Base-by-base conservation (phyloP, 2,113 vertebrate genomes). In the Notarius quadriscutis region DNA sequence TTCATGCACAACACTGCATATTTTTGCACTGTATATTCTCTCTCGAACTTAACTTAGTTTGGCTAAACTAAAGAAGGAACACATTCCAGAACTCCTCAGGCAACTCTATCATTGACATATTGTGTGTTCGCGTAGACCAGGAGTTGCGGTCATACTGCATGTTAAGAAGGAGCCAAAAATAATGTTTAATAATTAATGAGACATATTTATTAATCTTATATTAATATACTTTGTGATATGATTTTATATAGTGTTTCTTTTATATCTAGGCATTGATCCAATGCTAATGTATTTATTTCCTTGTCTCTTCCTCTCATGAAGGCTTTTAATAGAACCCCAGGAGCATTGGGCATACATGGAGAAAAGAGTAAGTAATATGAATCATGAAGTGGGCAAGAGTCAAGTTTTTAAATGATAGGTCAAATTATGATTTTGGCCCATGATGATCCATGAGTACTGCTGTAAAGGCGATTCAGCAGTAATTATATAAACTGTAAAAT, bases 311-410 rank as follows among this genome's bases (percentile, higher is more conserved):
- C 6, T 90, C 0, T 58, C 87, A 90, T 93, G 15, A 88, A 99
- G 98, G 98, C 98, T 90, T 99, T 99, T 89, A 99, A 99, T 91
- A 98, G 98, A 72, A 95, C 95, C 90, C 97, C 97, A 85, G 98
- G 98, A 74, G 90, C 96, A 79, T 94, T 89, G 15, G 98, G 98
- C 83, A 95, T 94, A 75, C 97, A 98, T 91, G 98, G 98, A 89
- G 97, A 97, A 41, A 93, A 96, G 96, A 95, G 98, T 99, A 93
- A 91, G 97, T 95, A 53, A 87, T 34, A 55, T 41, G 55, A 25
- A 5, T 51, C 0, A 10, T 30, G 18, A n/a, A 22, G 53, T 34
- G 67, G 81, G 51, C 11, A 41, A 77, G 12, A 63, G 20, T 30
- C 7, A 11, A 34, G n/a, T 15, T 25, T 17, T 77, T 50, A 62